Conservation (phyloP, 64 coral and sea anemone species). For the Acropora yongei region DNA sequence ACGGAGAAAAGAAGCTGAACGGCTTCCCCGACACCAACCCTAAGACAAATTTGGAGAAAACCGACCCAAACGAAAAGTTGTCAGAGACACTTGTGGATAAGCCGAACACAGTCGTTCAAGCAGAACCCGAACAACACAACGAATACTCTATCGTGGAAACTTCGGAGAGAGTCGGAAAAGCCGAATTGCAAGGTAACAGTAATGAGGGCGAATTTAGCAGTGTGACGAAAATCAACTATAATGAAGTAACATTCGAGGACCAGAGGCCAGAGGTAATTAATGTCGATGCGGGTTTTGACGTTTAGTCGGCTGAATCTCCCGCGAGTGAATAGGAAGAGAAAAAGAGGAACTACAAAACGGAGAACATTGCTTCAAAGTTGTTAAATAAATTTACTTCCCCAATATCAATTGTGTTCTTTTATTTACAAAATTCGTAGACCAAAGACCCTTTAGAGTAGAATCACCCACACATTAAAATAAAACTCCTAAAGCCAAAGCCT, state of each 20-base stretch:
- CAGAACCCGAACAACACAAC: not conserved
- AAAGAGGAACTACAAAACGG: too few relatives aligned
- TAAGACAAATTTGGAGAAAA: not conserved
- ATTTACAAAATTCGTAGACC: too few relatives aligned
- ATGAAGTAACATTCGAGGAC: not conserved
- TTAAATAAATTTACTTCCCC: too few relatives aligned
- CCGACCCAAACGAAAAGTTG: not conserved
- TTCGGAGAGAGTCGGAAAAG: not conserved
- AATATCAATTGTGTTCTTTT: too few relatives aligned
- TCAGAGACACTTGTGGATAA: not conserved
- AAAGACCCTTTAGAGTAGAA: too few relatives aligned
- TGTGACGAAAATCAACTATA: slow-evolving; percentile 22
- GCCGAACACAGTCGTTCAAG: not conserved
- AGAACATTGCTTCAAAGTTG: too few relatives aligned
- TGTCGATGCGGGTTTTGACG: not conserved
- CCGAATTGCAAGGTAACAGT: not conserved
- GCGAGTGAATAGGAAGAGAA: too few relatives aligned
- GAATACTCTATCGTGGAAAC: not conserved
- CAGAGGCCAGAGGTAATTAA: not conserved
- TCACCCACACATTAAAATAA: too few relatives aligned
- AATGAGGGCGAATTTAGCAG: slow-evolving; percentile 22
- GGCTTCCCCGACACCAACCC: not conserved
- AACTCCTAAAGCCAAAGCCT: too few relatives aligned
- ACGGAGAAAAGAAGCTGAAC: not conserved
- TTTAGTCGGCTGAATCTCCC: not conserved